Evolutionary conservation across 2,797 vertebrate species (phyloP).

Genomic region (Gallinago stenura): DNA sequence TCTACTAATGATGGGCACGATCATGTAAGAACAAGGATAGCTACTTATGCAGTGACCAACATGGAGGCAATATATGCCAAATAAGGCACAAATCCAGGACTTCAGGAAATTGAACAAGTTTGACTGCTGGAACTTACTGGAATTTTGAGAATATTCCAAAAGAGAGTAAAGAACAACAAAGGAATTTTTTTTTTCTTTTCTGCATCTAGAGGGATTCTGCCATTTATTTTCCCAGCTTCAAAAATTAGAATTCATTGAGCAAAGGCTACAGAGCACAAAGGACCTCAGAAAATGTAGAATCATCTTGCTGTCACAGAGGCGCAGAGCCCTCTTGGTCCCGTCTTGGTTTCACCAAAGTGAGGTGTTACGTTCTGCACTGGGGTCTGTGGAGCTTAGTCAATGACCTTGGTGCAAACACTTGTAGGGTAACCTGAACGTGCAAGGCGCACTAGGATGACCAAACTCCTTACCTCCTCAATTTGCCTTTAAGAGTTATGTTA

Average conservation of each 20-base stretch:
- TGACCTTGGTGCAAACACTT: background rate
- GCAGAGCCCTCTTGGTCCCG: background rate
- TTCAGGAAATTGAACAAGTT: background rate
- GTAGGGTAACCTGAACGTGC: background rate
- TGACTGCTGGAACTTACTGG: background rate
- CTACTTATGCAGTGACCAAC: background rate
- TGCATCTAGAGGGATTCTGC: background rate
- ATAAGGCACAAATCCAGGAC: background rate
- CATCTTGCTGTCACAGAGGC: background rate
- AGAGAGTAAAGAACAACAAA: background rate
- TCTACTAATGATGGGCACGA: background rate
- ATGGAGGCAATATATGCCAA: background rate
- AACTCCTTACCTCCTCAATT: background rate
- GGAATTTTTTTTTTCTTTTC: background rate
- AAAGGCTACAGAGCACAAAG: background rate
- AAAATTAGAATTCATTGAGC: background rate
- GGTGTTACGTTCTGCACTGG: background rate
- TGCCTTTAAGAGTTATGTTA: background rate
- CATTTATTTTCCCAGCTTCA: background rate
- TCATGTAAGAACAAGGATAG: background rate
- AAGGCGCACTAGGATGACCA: background rate
- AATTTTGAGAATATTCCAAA: background rate
- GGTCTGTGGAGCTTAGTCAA: background rate
- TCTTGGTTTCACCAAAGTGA: background rate
- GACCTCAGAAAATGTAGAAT: background rate